Evolutionary conservation across 2,113 vertebrate species (phyloP), one percentile per base, ranked within the genome.

Genomic region (Hippocampus zosterae): DNA sequence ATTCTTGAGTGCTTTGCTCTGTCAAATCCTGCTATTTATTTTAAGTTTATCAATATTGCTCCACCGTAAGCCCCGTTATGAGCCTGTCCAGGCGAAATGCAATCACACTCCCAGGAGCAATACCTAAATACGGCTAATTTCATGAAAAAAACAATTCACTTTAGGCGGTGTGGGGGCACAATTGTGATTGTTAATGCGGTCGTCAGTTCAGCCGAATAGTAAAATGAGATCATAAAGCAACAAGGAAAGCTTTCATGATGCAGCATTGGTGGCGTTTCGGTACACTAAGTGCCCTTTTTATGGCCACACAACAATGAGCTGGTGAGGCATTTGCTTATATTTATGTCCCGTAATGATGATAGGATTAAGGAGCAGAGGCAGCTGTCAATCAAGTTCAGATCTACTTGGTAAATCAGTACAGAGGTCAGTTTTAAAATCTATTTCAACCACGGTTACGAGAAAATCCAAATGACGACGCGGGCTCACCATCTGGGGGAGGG

Each of bases 161-260:
- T 74, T 66, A 74, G 66, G 68, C 70, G 52, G 25, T 71, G 71
- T 77, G 53, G 73, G 57, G 73, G 70, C 73, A 75, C 67, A 77
- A 75, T 74, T 68, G 78, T 82, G 76, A 81, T 78, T 41, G 65
- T 56, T 90, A 88, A 88, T 90, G 86, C 73, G 80, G 82, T 88
- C 78, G 85, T 92, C 87, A 82, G 83, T 90, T 89, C 81, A 79
- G 78, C 70, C 73, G 79, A 82, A 86, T 85, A 83, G 79, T 84
- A 76, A 89, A 88, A 87, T 88, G 79, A 77, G 86, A 77, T 83
- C 81, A 84, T 88, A 91, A 90, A 91, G 85, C 74, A 84, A 57
- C 8, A 48, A 90, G 84, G 66, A 76, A 80, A 79, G 81, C 84
- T 85, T 83, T 75, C 74, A 78, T 80, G 74, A 74, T 85, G 74